Conservation (phyloP, 2,113 vertebrate species). For the Meriones unguiculatus region DNA sequence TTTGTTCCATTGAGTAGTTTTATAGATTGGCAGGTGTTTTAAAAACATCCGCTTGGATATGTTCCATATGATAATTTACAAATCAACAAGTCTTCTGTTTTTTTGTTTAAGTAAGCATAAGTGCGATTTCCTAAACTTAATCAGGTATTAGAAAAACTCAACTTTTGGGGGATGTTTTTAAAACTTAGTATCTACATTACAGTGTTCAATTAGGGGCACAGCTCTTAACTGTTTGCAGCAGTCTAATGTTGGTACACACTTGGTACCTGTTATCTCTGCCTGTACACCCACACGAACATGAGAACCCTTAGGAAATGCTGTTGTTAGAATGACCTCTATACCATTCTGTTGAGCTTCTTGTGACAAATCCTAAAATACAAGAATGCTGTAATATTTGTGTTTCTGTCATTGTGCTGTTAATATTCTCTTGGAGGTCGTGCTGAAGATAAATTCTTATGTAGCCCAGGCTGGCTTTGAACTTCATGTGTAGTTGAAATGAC, state of each 20-base stretch:
- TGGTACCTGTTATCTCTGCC: not conserved
- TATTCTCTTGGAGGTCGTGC: not conserved
- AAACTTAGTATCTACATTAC: slow-evolving; percentile 22
- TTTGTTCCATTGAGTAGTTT: slow-evolving; percentile 4
- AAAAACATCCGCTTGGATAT: not conserved
- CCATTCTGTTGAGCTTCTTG: not conserved
- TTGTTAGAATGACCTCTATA: not conserved
- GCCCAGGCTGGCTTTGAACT: not conserved
- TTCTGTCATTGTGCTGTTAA: slow-evolving; percentile 29
- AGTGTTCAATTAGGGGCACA: not conserved
- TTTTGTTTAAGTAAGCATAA: slow-evolving; percentile 20
- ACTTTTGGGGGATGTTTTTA: not conserved
- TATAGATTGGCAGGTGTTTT: not conserved
- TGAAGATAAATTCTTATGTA: not conserved
- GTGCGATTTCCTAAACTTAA: not conserved
- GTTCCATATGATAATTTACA: slow-evolving; percentile 27
- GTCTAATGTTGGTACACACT: not conserved
- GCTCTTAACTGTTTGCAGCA: slow-evolving; percentile 10
- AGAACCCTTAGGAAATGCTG: not conserved
- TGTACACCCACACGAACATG: not conserved
- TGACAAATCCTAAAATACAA: slow-evolving; percentile 20
- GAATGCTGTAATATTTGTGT: slow-evolving; percentile 9
- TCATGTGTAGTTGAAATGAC: not conserved
- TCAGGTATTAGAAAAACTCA: not conserved
- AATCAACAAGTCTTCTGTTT: not conserved